Evolutionary conservation across 2,113 vertebrate species (phyloP).

Genomic region (Myotis lucifugus): DNA sequence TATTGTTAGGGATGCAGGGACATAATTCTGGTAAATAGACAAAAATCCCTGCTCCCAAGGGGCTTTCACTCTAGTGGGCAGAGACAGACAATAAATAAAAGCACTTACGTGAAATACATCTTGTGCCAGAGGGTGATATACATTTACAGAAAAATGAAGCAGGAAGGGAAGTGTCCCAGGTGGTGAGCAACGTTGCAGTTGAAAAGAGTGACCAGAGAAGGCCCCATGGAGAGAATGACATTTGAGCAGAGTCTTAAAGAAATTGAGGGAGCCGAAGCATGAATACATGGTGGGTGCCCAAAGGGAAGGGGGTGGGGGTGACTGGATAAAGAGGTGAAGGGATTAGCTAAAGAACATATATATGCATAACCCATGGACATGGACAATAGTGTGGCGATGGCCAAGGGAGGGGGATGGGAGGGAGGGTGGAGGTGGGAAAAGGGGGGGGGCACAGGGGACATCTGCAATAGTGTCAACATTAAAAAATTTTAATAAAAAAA

Average conservation of each 20-base stretch:
- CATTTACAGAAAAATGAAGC: not conserved
- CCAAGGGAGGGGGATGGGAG: too few relatives aligned
- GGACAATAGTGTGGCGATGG: too few relatives aligned
- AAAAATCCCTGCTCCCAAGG: not conserved
- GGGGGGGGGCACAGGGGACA: too few relatives aligned
- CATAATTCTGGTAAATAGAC: not conserved
- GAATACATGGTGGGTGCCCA: too few relatives aligned
- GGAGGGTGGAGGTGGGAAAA: too few relatives aligned
- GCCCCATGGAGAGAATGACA: not conserved
- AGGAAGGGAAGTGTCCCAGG: not conserved
- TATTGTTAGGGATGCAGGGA: not conserved
- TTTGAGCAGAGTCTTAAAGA: not conserved
- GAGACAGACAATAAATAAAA: not conserved
- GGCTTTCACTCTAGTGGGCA: not conserved
- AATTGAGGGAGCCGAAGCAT: not conserved
- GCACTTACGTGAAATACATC: not conserved
- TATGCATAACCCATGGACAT: too few relatives aligned
- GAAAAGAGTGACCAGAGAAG: not conserved
- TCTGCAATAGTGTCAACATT: too few relatives aligned
- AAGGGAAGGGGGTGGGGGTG: too few relatives aligned
- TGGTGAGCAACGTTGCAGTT: not conserved
- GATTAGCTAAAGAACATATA: too few relatives aligned
- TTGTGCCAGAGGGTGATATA: not conserved
- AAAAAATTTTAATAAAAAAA: not conserved
- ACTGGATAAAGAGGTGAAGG: too few relatives aligned